Conservation (phyloP, 1,140 invertebrate genomes). For the Cylas formicarius region DNA sequence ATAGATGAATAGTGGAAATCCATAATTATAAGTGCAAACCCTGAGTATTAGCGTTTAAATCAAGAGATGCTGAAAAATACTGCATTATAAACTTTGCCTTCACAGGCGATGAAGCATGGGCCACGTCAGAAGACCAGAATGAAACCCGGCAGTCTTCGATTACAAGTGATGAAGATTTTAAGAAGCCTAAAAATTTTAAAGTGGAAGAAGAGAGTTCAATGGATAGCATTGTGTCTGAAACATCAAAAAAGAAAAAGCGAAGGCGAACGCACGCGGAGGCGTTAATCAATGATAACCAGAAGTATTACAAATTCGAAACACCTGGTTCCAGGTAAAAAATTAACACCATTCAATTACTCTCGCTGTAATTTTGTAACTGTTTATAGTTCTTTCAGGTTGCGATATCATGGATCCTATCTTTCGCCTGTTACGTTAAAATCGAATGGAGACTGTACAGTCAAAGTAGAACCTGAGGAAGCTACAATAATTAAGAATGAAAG, state of each 20-base stretch:
- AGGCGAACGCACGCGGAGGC: slow-evolving; percentile 52
- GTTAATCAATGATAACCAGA: slow-evolving; percentile 52
- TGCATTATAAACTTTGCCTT: no score
- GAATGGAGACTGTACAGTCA: slow-evolving; percentile 32
- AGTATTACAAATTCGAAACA: slow-evolving; percentile 57
- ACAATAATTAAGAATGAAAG: slow-evolving; percentile 9
- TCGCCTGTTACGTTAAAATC: slow-evolving; percentile 27
- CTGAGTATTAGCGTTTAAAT: no score
- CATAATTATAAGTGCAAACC: no score
- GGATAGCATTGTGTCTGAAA: slow-evolving; percentile 32
- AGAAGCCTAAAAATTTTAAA: slow-evolving; percentile 20
- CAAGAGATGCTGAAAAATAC: no score
- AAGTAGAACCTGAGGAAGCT: slow-evolving; percentile 14
- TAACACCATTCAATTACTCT: neutral
- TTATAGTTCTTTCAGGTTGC: slow-evolving; percentile 32
- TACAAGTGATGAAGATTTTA: no score
- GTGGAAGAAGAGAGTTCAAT: slow-evolving; percentile 33
- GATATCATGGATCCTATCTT: slow-evolving; percentile 37
- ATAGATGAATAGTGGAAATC: no score
- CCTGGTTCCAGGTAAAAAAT: slow-evolving; percentile 45
- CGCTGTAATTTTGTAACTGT: slow-evolving; percentile 11
- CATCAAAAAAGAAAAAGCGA: slow-evolving; percentile 38
- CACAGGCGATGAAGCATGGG: no score
- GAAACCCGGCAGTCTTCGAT: no score
- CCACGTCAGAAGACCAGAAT: no score